Percentiles rank a stretch among this genome's conserved stretches.
Evolutionary conservation across 2,797 vertebrate genomes (phyloP).

Genomic region (Falco biarmicus): DNA sequence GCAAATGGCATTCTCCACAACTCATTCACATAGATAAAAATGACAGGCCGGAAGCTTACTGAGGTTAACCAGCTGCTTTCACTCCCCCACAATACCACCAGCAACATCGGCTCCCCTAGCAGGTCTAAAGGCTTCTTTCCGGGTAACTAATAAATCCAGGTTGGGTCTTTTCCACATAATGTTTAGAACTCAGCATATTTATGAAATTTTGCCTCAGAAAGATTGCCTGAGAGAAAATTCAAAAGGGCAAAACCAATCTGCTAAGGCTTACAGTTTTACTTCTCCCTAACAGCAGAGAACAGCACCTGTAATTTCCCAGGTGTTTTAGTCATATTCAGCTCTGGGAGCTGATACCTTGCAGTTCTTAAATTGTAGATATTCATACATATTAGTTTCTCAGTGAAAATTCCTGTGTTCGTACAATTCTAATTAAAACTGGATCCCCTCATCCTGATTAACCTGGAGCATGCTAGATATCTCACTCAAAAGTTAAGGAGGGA

Average conservation of each 20-base stretch:
- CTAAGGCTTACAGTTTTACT: not conserved
- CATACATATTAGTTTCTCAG: not conserved
- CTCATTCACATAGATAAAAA: not conserved
- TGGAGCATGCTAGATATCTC: not conserved
- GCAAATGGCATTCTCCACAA: not conserved
- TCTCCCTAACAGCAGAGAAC: not conserved
- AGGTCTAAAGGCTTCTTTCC: not conserved
- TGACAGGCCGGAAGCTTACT: not conserved
- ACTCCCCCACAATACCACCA: not conserved
- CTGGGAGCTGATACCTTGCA: not conserved
- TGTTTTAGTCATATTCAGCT: not conserved
- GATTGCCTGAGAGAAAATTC: not conserved
- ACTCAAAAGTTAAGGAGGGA: not conserved
- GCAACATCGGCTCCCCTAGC: not conserved
- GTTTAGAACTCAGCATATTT: not conserved
- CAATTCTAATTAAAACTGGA: not conserved
- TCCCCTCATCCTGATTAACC: not conserved
- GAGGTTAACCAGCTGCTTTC: not conserved
- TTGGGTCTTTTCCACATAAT: not conserved
- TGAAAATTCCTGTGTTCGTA: not conserved
- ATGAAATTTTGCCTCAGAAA: not conserved
- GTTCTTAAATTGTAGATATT: not conserved
- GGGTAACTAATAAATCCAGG: not conserved
- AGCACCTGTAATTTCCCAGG: not conserved
- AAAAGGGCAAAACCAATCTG: not conserved